Evolutionary conservation across 2,113 vertebrate species (phyloP), one percentile per base, ranked within the genome.

Genomic region (Myanophis thanlyinensis): DNA sequence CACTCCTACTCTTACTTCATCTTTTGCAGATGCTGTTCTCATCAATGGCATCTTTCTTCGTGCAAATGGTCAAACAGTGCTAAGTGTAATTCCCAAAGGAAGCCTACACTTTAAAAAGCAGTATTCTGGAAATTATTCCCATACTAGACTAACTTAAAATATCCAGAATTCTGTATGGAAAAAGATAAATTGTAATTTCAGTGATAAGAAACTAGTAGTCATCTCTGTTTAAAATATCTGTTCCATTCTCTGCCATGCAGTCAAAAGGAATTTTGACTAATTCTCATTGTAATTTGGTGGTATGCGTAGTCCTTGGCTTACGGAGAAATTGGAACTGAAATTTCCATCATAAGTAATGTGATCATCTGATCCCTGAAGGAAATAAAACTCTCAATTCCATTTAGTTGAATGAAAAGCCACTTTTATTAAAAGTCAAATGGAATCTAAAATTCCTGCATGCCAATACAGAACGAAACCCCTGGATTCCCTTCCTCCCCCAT

Each of bases 1-100:
- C 94, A 95, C 93, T 96, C 93, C 96, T 86, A 53, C 92, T 97
- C 92, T 90, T 90, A 94, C 95, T 94, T 94, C 95, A 90, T 94
- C 95, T 96, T 94, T 90, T 9, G 1, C 96, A 97, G 96, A 97
- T 97, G 97, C 91, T 94, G 91, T 84, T 93, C 91, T 92, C n/a
- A 94, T 97, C 96, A 97, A 97, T 97, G 95, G 90, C 90, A 94
- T 91, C 97, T 96, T 97, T 97, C 94, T 97, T 97, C 3, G 35
- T 89, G 40, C 88, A 85, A 92, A 47, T 90, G 73, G 35, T 56
- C 11, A 59, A 47, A 93, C 25, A 92, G 48, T 1, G 0, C 87
- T 27, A 54, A 87, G 91, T 91, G 52, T 47, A 46, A 87, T 30
- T 46, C 53, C 18, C 11, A 89, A 92, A 85, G 73, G 44, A 56